A percentile compares a stretch with the other conserved stretches of the same genome.
phyloP scores from a whole-genome alignment of 2,797 vertebrate genomes.

The Onychomys arenicola region DNA sequence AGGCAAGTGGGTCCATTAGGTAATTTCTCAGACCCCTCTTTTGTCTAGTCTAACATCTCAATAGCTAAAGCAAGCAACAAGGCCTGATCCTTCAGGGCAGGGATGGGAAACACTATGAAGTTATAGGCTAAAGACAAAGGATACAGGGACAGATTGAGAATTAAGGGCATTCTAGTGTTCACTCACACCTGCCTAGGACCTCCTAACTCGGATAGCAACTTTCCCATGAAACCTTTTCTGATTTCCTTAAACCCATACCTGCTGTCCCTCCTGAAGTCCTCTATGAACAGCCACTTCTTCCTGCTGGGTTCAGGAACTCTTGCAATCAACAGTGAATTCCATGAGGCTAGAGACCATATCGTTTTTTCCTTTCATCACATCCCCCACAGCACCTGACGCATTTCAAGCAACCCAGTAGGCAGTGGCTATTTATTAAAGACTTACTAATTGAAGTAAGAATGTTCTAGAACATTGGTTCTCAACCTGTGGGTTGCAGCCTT shows the following conservation, averaged over 20 bases:
- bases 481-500: background rate
- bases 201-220: background rate
- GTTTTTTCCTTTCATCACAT: constrained; percentile 22
- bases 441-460: constrained; percentile 9
- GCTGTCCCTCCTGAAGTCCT: constrained; percentile 14
- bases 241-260: background rate
- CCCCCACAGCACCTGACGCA: constrained; percentile 11
- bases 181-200: background rate
- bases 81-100: background rate
- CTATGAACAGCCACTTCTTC: background rate
- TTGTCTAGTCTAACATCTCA: background rate
- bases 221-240: constrained; percentile 16
- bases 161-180: background rate
- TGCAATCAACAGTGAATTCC: background rate
- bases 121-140: background rate
- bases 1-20: background rate
- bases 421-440: background rate
- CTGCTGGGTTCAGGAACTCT: background rate
- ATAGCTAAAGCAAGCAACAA: constrained; percentile 35
- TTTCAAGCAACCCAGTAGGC: background rate
- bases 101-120: background rate
- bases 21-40: background rate
- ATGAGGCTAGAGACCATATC: background rate
- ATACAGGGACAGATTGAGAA: background rate
- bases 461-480: background rate